Evolutionary conservation across 2,113 vertebrate species (phyloP), one percentile per base, ranked within the genome.

Genomic region (Proteles cristata): DNA sequence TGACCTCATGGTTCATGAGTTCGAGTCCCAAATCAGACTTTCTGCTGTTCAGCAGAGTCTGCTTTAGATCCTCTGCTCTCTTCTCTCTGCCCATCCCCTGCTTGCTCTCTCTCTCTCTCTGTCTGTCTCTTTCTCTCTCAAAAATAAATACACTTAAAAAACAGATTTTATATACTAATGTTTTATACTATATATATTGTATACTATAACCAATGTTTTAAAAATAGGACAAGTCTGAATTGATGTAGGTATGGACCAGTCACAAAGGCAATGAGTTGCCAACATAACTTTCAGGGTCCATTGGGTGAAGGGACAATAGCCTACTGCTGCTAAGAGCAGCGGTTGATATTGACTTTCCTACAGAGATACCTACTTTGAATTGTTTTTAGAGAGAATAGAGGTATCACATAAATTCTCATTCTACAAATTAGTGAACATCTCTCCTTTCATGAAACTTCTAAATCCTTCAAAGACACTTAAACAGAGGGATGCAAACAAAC

Each of bases 151-250:
- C 21, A 61, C 7, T 61, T 25, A 61, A 61, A 61, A 61, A 61
- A 61, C 97, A 65, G 26, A 69, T 88, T 88, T 97, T 93, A 92
- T 90, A 81, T 66, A 66, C 43, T 15, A 39, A 39, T 39, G 39
- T 39, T 39, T 39, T 39, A 39, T 39, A 39, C 39, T 39, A 39
- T 39, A 39, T 39, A 39, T 39, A 39, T 39, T 39, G 39, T 39
- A 39, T 39, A 39, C 39, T 39, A 39, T 39, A 39, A 74, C 21
- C 7, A 15, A 83, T 66, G 7, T 92, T 95, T 97, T 11, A 73
- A 94, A 90, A 93, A 39, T n/a, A 76, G 28, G 16, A 45, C 33
- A 81, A 92, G 10, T 77, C 50, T 91, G 28, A 82, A 76, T 66
- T 84, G 26, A 88, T 77, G 45, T 35, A 84, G 31, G 9, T 61